Evolutionary conservation across 2,113 vertebrate species (phyloP).

Genomic region (Brachyhypopomus occidentalis): DNA sequence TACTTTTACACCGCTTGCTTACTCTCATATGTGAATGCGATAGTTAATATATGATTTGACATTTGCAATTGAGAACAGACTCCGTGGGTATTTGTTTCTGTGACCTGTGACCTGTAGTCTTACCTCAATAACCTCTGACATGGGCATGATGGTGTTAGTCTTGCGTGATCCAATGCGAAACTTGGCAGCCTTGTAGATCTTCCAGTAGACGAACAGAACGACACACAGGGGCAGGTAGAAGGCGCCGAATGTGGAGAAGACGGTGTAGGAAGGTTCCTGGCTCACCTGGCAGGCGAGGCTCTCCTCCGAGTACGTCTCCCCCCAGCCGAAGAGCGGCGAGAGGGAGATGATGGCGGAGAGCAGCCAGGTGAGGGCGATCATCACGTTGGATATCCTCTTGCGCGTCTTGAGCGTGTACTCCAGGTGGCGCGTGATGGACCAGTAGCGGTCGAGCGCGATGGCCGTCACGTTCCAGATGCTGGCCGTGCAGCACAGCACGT

Average conservation of each 20-base stretch:
- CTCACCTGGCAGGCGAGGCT: conserved; percentile 89
- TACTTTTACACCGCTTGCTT: too few species aligned
- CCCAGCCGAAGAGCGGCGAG: conserved; percentile 92
- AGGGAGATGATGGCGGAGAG: conserved; percentile 91
- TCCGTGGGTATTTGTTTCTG: too few species aligned
- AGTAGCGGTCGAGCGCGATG: conserved; percentile 95
- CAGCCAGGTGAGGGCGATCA: conserved; percentile 91
- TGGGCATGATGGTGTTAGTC: conserved; percentile 87
- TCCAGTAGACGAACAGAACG: conserved; percentile 98
- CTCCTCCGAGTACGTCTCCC: conserved; percentile 86
- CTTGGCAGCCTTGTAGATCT: conserved; percentile 95
- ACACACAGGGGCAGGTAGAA: conserved; percentile 95
- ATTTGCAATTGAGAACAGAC: too few species aligned
- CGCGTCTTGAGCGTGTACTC: conserved; percentile 88
- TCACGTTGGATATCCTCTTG: conserved; percentile 87
- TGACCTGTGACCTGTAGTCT: neutral
- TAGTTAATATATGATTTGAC: too few species aligned
- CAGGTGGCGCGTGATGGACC: conserved; percentile 94
- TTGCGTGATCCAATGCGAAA: conserved; percentile 86
- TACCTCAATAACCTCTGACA: conserved; percentile 73
- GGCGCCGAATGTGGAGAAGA: conserved; percentile 95
- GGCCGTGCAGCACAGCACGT: conserved; percentile 95
- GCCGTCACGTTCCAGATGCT: conserved; percentile 99
- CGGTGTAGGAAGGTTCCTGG: conserved; percentile 88
- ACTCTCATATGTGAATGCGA: too few species aligned